Evolutionary conservation across 2,888 invertebrate species (phyloP).

Genomic region (Leptopilina drosophilae): DNA sequence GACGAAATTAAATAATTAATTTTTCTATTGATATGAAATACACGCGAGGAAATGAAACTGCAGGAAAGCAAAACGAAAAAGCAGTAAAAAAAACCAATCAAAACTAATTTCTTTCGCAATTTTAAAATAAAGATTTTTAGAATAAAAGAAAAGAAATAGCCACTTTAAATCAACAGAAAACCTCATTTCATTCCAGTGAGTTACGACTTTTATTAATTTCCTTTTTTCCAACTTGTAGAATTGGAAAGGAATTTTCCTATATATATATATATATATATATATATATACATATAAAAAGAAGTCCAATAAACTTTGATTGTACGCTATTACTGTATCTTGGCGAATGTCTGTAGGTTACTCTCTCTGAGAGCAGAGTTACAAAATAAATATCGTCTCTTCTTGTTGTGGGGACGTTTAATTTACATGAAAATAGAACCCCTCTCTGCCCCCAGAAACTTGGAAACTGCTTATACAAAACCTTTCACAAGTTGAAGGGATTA

Average conservation of each 20-base stretch:
- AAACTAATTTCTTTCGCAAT: too few relatives aligned
- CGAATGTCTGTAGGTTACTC: conserved; percentile 18
- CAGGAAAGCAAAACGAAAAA: too few relatives aligned
- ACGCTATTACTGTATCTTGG: conserved; percentile 15
- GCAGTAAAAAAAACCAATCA: too few relatives aligned
- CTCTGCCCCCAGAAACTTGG: not conserved
- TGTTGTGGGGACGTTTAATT: conserved; percentile 31
- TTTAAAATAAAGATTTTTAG: not conserved
- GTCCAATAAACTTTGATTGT: conserved; percentile 23
- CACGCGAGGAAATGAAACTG: too few relatives aligned
- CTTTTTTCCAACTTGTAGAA: not conserved
- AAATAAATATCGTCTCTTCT: conserved; percentile 33
- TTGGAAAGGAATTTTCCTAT: conserved; percentile 5
- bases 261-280: too few relatives aligned
- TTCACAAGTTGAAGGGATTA: conserved; percentile 10
- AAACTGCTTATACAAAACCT: conserved; percentile 13
- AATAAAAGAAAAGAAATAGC: not conserved
- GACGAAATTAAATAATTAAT: too few relatives aligned
- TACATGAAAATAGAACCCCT: conserved; percentile 30
- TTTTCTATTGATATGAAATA: too few relatives aligned
- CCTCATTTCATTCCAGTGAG: not conserved
- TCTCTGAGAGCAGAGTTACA: not conserved
- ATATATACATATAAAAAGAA: not conserved
- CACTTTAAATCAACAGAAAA: not conserved
- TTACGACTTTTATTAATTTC: conserved; percentile 16